Conservation (phyloP, 1,140 invertebrate genomes). For the Pogonus chalceus region DNA sequence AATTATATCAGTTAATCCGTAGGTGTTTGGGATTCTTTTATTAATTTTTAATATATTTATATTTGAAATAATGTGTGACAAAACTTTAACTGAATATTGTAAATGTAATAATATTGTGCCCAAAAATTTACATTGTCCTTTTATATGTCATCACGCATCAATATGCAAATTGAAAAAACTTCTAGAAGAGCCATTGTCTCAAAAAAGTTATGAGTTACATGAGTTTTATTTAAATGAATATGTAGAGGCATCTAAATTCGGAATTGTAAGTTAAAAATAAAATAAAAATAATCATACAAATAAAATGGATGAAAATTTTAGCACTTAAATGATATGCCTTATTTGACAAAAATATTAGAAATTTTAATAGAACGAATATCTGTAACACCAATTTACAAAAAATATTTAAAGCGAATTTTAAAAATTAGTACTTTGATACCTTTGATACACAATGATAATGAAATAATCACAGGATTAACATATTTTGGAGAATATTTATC, state of each 20-base stretch:
- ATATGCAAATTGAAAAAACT: not conserved
- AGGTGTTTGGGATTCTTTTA: no score
- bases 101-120: no score
- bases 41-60: no score
- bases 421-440: not conserved
- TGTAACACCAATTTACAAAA: not conserved
- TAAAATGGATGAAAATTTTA: not conserved
- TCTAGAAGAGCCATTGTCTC: not conserved
- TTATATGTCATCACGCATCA: not conserved
- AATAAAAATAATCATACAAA: not conserved
- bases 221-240: not conserved
- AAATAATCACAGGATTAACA: not conserved
- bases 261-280: not conserved
- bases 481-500: not conserved
- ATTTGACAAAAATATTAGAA: not conserved
- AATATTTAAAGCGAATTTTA: not conserved
- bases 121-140: not conserved
- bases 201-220: not conserved
- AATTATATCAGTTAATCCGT: no score
- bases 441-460: not conserved
- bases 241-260: not conserved
- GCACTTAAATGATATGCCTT: not conserved
- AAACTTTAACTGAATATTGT: no score
- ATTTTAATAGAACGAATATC: not conserved
- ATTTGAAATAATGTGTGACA: no score